Evolutionary conservation across 2,888 invertebrate species (phyloP).

Genomic region (Pyrgus malvae): DNA sequence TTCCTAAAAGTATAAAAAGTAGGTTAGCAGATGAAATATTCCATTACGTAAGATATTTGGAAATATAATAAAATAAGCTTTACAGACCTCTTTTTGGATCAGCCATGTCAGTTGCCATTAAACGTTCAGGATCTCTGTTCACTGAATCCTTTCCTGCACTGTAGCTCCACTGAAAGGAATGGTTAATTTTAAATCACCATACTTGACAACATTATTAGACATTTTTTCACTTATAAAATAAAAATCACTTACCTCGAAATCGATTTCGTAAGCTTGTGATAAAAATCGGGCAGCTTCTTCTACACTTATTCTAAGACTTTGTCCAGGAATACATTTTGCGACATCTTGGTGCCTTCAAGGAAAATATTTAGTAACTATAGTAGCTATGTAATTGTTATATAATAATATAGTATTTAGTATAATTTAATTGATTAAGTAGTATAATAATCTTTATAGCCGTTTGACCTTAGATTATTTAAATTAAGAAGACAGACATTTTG

Average conservation of each 20-base stretch:
- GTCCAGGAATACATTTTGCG: conserved; percentile 82
- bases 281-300: conserved; percentile 66
- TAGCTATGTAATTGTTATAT: background rate
- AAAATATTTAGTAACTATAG: background rate
- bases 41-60: background rate
- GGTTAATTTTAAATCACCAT: too few relatives aligned
- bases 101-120: conserved; percentile 34
- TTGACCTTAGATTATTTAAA: too few relatives aligned
- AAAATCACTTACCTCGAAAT: conserved; percentile 70
- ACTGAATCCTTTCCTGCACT: conserved; percentile 37
- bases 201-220: background rate
- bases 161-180: conserved; percentile 23
- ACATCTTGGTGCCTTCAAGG: conserved; percentile 69
- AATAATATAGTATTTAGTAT: too few relatives aligned
- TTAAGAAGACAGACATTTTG: too few relatives aligned
- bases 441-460: too few relatives aligned
- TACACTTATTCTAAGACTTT: conserved; percentile 73
- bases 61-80: background rate
- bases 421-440: too few relatives aligned
- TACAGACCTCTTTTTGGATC: conserved; percentile 58
- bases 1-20: conserved; percentile 42
- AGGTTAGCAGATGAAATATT: background rate
- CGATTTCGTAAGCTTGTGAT: conserved; percentile 65
- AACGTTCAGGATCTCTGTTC: conserved; percentile 44
- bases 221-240: too few relatives aligned